Evolutionary conservation across 2,113 vertebrate genomes (phyloP).

Genomic region (Danio rerio): GRCz12tu NC_133180.1:5583501-5584000

Average conservation of each 20-base stretch:
- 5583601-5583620: too few species aligned
- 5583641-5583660: too few species aligned
- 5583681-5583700: constrained; percentile 86
- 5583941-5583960: not conserved
- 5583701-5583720: constrained; percentile 84
- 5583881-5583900: not conserved
- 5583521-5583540: too few species aligned
- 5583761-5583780: not conserved
- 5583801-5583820: not conserved
- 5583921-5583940: not conserved
- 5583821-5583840: not conserved
- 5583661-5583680: too few species aligned
- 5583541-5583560: too few species aligned
- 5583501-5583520: too few species aligned
- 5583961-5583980: too few species aligned
- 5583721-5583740: constrained; percentile 83
- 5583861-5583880: not conserved
- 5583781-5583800: constrained; percentile 11
- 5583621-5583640: too few species aligned
- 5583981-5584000: too few species aligned
- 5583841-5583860: not conserved
- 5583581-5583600: too few species aligned
- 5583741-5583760: constrained; percentile 83
- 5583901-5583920: not conserved
- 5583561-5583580: too few species aligned